Evolutionary conservation across 2,888 invertebrate genomes (phyloP), one percentile per base, ranked within the genome.

Genomic region (Amaurobius ferox): DNA sequence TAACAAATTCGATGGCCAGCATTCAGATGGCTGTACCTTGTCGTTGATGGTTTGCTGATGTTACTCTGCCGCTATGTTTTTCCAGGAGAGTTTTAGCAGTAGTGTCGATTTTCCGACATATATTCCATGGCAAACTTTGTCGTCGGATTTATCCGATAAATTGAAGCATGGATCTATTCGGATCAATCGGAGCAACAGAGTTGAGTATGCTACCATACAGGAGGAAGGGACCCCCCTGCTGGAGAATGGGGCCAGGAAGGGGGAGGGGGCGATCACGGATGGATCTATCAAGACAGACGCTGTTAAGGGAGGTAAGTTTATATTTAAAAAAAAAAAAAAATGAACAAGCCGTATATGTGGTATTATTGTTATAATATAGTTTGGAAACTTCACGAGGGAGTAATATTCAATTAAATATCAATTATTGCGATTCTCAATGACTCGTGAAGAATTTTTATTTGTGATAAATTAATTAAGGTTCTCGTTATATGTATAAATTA

Each of bases 81-180:
- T 89, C 32, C 88, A 88, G 48, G 89, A 89, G 62, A 89, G 89
- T 74, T 88, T 88, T 44, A 88, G 66, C 39, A 86, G 86, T 44
- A 89, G 89, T 68, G 87, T 89, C 28, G 89, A 89, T 44, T 88
- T 88, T 19, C 89, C 89, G 7, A 87, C 89, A 16, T 89, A 89
- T 55, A 89, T 89, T n/a, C 88, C 88, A 13, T 89, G 89, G 89
- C 89, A 89, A 55, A 89, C 89, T 13, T 67, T 89, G 19, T 89
- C 89, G 9, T 88, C 88, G 71, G 89, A 89, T 73, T 67, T 89
- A 19, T 85, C 88, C 11, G 88, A 88, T 40, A 88, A 88, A 68
- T 62, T 89, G 26, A 88, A 88, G 61, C 88, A 88, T 67, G 88
- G 88, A 26, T 88, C 88, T 7, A 80, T 88, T 48, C 79, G 88